Evolutionary conservation across 2,888 invertebrate genomes (phyloP).

Genomic region (Epsilonema sp.): DNA sequence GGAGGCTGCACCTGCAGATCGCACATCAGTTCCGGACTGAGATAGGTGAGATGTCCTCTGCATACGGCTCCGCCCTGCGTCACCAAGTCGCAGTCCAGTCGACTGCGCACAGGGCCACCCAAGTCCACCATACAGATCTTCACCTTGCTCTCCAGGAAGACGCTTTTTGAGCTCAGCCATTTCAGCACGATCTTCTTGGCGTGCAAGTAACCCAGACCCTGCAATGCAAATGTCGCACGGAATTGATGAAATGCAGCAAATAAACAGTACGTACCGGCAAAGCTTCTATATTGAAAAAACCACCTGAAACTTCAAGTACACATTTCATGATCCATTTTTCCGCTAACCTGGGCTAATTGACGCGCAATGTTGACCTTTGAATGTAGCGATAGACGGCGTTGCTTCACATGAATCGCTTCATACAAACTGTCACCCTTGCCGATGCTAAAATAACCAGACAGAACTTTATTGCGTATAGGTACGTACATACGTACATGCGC

Average conservation of each 20-base stretch:
- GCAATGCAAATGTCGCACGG: conserved; percentile 1
- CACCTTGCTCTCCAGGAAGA: conserved; percentile 33
- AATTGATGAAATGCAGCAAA: not conserved
- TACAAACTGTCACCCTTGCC: conserved; percentile 30
- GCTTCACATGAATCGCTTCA: conserved; percentile 27
- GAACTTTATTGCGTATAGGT: too few species aligned
- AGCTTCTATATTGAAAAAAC: too few species aligned
- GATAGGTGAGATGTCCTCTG: conserved; percentile 22
- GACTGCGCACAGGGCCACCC: conserved; percentile 20
- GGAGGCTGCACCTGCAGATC: conserved; percentile 18
- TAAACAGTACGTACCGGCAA: too few species aligned
- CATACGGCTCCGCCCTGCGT: too few species aligned
- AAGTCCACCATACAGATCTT: conserved; percentile 34
- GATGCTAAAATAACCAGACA: conserved; percentile 18
- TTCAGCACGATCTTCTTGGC: conserved; percentile 34
- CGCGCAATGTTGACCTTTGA: conserved; percentile 28
- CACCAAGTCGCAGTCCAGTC: not conserved
- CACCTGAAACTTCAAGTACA: not conserved
- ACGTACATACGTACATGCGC: too few species aligned
- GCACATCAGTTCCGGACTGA: conserved; percentile 24
- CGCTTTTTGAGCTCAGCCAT: conserved; percentile 32
- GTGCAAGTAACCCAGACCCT: conserved; percentile 35
- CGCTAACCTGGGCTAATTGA: conserved; percentile 31
- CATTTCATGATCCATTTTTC: too few species aligned
- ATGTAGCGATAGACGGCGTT: conserved; percentile 24